A percentile compares a stretch with the other conserved stretches of the same genome.
These are phyloP conservation scores for Miniopterus natalensis DNA, from an alignment of 2,113 vertebrate species.

Conservation along the genomic window DNA sequence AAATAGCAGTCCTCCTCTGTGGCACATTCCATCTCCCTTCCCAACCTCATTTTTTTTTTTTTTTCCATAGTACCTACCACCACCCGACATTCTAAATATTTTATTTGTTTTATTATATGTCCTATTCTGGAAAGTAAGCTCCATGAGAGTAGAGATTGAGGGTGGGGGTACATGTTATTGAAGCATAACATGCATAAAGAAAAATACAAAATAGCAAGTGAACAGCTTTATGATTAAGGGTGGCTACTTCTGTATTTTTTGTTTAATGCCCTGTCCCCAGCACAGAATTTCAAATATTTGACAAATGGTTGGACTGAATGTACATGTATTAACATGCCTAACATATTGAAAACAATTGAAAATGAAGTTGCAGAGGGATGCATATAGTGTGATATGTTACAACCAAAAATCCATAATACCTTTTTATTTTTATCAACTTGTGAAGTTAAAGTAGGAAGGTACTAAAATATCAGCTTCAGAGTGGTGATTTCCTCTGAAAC, in stretches of 20 bases:
- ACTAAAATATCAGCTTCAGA: neutral
- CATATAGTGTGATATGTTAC: neutral
- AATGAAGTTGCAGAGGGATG: slow-evolving; percentile 16
- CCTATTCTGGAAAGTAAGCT: neutral
- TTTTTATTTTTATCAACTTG: neutral
- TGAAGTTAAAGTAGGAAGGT: neutral
- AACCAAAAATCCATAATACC: neutral
- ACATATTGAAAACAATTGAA: slow-evolving; percentile 28
- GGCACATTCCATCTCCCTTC: neutral
- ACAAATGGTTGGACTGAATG: neutral
- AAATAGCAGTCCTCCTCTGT: neutral
- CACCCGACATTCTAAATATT: neutral
- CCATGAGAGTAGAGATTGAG: neutral
- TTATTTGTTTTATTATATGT: slow-evolving; percentile 9
- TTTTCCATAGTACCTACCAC: neutral
- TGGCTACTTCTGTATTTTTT: neutral
- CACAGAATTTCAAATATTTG: neutral
- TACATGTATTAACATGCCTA: neutral
- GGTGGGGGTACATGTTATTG: neutral
- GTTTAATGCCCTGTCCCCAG: neutral
- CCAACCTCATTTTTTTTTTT: neutral
- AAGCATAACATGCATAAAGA: slow-evolving; percentile 18
- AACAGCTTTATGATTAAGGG: neutral
- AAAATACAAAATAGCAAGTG: neutral
- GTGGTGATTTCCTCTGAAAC: neutral